Percentiles rank a stretch among this genome's conserved stretches.
Conservation (phyloP, 2,113 vertebrate species). For the Aegypius monachus region DNA sequence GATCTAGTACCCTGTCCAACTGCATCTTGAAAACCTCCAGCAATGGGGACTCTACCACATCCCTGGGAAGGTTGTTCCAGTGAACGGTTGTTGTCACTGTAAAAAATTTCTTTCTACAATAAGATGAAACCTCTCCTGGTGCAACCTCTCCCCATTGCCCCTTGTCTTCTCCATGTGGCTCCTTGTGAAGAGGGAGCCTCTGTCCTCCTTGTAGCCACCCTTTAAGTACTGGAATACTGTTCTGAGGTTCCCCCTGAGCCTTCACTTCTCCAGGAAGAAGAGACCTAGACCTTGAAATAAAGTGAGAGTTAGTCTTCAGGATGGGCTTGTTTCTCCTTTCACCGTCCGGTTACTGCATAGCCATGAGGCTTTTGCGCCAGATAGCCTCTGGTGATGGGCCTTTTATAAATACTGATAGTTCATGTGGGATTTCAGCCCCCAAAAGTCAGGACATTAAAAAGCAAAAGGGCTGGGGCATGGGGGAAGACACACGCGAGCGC, state of each 20-base stretch:
- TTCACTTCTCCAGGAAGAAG: not conserved
- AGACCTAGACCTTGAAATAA: not conserved
- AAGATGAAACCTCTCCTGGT: not conserved
- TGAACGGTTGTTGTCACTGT: not conserved
- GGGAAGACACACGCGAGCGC: not conserved
- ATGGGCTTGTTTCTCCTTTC: not conserved
- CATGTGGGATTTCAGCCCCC: not conserved
- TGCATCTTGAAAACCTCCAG: not conserved
- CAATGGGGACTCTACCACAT: too few relatives aligned
- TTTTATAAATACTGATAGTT: not conserved
- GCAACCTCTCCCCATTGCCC: not conserved
- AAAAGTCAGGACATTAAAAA: not conserved
- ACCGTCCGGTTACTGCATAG: not conserved
- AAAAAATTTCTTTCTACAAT: not conserved
- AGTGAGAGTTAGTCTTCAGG: not conserved
- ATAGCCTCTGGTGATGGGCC: too few relatives aligned
- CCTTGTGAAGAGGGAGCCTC: not conserved
- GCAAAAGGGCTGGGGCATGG: not conserved
- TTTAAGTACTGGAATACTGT: not conserved
- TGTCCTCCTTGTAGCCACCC: not conserved
- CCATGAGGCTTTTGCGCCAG: not conserved
- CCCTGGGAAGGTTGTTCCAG: rapidly evolving
- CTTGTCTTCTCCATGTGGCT: not conserved
- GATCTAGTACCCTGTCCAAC: rapidly evolving
- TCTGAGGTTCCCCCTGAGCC: not conserved